Evolutionary conservation across 2,888 invertebrate genomes (phyloP).

Genomic region (Eilema depressum): DNA sequence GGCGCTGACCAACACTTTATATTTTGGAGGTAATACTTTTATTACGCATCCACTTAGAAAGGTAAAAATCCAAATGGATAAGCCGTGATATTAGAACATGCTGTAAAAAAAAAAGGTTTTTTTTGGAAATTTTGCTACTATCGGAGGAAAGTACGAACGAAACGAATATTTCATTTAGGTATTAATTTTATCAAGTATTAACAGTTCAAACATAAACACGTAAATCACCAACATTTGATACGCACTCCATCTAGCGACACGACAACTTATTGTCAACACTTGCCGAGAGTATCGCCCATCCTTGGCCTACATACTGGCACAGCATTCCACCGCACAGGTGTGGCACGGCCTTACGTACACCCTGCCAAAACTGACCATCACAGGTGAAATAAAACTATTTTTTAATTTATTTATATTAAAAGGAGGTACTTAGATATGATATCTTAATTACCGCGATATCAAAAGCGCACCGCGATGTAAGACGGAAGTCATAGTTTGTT

Average conservation of each 20-base stretch:
- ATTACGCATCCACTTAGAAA: too few species aligned
- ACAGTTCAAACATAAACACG: neutral
- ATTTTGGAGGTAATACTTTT: too few species aligned
- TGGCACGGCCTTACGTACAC: conserved; percentile 26
- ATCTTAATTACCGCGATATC: neutral
- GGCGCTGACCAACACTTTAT: too few species aligned
- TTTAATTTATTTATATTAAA: neutral
- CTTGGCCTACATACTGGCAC: conserved; percentile 64
- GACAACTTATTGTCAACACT: neutral
- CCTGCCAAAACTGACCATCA: conserved; percentile 25
- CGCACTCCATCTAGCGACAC: neutral
- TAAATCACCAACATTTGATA: neutral
- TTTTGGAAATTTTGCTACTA: too few species aligned
- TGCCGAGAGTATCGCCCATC: conserved; percentile 55
- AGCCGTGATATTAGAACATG: too few species aligned
- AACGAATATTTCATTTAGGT: neutral
- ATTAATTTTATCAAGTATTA: neutral
- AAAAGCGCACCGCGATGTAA: neutral
- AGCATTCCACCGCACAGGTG: conserved; percentile 33
- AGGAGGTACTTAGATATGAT: neutral
- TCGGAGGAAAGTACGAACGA: too few species aligned
- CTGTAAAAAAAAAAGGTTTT: too few species aligned
- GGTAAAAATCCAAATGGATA: too few species aligned
- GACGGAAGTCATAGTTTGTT: neutral
- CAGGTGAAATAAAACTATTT: neutral